Base-by-base conservation (phyloP, 2,888 invertebrate species). In the Panopea generosa region DNA sequence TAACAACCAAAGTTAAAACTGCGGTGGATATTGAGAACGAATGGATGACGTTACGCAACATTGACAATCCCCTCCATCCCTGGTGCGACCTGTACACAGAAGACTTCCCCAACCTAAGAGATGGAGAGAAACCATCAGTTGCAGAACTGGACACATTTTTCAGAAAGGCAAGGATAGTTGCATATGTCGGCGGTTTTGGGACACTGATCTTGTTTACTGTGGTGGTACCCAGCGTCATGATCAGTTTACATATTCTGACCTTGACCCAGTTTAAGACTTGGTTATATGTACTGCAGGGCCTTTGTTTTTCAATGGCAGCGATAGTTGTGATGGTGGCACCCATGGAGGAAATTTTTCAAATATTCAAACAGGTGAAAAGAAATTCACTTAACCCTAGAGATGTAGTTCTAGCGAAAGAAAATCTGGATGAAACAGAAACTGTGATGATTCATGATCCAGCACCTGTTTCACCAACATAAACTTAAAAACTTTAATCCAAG, bases 1-100 rank as follows among this genome's bases (percentile, higher is more conserved):
- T 63, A 16, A 88, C 86, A 1, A 79, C 88, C 70, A 68, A 75
- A 26, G 82, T 88, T 18, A 69, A 61, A 26, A 50, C 65, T 14
- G 61, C 57, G 22, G 66, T 57, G 6, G 87, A 84, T 29, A 50
- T 57, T 9, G 63, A 57, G 40, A 40, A 57, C 22, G 86, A 86
- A 71, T 86, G 86, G 87, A 76, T 83, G 61, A 85, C 82, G 59
- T 57, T 86, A 45, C 61, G 84, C 2, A 83, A 84, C 43, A 88
- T 88, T 18, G 87, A 88, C 66, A 88, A 88, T 62, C 88, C 88
- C 0, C 81, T 88, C 2, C 71, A 76, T 26, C 85, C 88, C 0
- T 88, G 88, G 88, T 66, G 65, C 4, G 82, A 86, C 7, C 40
- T 73, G 11, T 84, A 79, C 60, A 67, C 67, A 22, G 84, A 88